phyloP scores from a whole-genome alignment of 2,888 invertebrate genomes.

The Colostygia pectinataria region DNA sequence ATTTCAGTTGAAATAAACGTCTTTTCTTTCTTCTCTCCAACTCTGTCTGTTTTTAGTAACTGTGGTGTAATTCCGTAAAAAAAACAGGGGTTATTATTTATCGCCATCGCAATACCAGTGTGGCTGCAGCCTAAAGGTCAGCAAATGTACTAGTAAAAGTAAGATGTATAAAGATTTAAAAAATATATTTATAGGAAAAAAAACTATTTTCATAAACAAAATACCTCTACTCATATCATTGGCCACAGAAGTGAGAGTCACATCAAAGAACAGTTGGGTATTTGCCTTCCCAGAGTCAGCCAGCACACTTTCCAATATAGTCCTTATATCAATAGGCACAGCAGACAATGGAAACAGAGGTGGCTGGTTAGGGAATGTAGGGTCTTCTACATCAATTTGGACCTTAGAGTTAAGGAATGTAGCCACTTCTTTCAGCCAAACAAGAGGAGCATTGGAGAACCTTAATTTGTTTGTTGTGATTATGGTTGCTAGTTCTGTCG shows the following conservation, averaged over 20 bases:
- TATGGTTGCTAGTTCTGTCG: constrained; percentile 77
- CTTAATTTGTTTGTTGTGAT: constrained; percentile 83
- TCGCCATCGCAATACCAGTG: too few relatives aligned
- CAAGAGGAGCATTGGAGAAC: constrained; percentile 87
- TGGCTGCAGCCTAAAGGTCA: too few relatives aligned
- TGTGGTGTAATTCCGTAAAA: too few relatives aligned
- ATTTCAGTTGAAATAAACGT: too few relatives aligned
- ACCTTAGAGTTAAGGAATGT: constrained; percentile 85
- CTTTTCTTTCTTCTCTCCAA: too few relatives aligned
- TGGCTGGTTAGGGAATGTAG: constrained; percentile 81
- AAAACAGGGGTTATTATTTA: too few relatives aligned
- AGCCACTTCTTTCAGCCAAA: constrained; percentile 87
- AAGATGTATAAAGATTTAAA: too few relatives aligned
- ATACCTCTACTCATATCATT: constrained; percentile 88
- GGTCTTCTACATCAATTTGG: constrained; percentile 85
- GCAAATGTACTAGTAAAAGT: too few relatives aligned
- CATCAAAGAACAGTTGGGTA: constrained; percentile 87
- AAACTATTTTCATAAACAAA: too few relatives aligned
- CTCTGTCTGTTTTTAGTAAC: too few relatives aligned
- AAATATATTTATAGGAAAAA: too few relatives aligned
- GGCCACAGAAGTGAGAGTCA: constrained; percentile 86
- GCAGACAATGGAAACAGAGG: constrained; percentile 82
- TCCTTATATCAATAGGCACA: constrained; percentile 71
- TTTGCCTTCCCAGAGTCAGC: constrained; percentile 85
- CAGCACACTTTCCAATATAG: constrained; percentile 73